Base-by-base conservation (phyloP, 2,888 invertebrate species). In the Andrena haemorrhoa region DNA sequence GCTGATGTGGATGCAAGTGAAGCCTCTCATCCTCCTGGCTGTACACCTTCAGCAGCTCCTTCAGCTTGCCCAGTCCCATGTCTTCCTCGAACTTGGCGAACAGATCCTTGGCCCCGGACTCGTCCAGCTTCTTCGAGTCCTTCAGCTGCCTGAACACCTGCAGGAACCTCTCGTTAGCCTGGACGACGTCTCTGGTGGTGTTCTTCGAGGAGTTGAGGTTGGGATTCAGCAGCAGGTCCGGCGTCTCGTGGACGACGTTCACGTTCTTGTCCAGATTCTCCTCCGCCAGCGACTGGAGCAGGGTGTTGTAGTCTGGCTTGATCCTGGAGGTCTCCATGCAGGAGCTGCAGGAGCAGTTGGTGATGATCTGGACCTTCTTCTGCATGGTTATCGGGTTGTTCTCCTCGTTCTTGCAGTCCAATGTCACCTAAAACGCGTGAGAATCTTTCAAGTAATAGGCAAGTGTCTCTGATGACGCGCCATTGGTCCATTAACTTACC, bases 321-420 rank as follows among this genome's bases (percentile, higher is more conserved):
- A 93, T 92, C 65, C 90, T 92, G 29, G 93, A 93, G 0, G 94
- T 94, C 75, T 95, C 95, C 83, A 95, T 94, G 88, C 96, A 96
- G 0, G 95, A 95, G 78, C 95, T 95, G 90, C 96, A 96, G 20
- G 95, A 95, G 89, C 96, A 96, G 87, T 96, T 96, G 20, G 95
- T 95, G 75, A 96, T 96, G 73, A 96, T 95, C 91, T 96, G 96
- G 0, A 96, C 96, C 29, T 95, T 94, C 91, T 96, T 96, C 77
- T 95, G 95, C 90, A 95, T 94, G 16, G 94, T 94, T 79, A 94
- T 94, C 0, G 95, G 94, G 10, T 94, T 94, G 75, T 95, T 95
- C 2, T 94, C 93, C 63, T 95, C 95, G 85, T 95, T 95, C 53
- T 93, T 94, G 87, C 96, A 96, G 81, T 95, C 95, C 47, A 96